phyloP scores from a whole-genome alignment of 2,113 vertebrate species.

The Dissostichus mawsoni region DNA sequence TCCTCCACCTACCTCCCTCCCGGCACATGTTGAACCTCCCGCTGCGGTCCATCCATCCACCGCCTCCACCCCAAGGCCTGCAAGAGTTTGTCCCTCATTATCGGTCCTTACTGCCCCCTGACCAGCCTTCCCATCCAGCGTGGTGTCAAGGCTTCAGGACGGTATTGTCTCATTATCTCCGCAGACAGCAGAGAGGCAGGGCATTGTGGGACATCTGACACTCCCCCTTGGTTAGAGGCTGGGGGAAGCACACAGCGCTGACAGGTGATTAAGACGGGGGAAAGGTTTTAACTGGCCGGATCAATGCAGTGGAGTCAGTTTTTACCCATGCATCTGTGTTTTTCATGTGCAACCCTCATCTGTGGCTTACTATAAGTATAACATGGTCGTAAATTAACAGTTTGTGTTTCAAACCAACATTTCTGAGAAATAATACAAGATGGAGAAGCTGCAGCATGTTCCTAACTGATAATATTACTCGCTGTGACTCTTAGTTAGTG shows the following conservation, averaged over 20 bases:
- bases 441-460: too few relatives aligned
- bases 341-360: neutral
- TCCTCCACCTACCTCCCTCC: constrained; percentile 55
- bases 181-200: constrained; percentile 63
- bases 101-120: constrained; percentile 63
- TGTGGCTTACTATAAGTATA: neutral
- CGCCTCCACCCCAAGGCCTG: constrained; percentile 56
- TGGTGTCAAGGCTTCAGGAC: constrained; percentile 67
- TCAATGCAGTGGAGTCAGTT: constrained; percentile 5
- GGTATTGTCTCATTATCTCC: constrained; percentile 79
- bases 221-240: constrained; percentile 64
- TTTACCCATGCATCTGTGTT: neutral
- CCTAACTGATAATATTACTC: too few relatives aligned
- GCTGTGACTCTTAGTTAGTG: too few relatives aligned
- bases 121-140: constrained; percentile 71
- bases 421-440: neutral
- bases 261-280: constrained; percentile 62
- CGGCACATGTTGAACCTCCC: constrained; percentile 62
- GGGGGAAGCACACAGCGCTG: constrained; percentile 37
- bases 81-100: constrained; percentile 82
- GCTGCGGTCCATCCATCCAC: constrained; percentile 67
- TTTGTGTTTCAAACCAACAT: neutral
- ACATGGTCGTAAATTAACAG: neutral
- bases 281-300: constrained; percentile 48
- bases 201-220: constrained; percentile 65